Conservation (phyloP, 2,797 vertebrate species). For the Phyllotis vaccarum region DNA sequence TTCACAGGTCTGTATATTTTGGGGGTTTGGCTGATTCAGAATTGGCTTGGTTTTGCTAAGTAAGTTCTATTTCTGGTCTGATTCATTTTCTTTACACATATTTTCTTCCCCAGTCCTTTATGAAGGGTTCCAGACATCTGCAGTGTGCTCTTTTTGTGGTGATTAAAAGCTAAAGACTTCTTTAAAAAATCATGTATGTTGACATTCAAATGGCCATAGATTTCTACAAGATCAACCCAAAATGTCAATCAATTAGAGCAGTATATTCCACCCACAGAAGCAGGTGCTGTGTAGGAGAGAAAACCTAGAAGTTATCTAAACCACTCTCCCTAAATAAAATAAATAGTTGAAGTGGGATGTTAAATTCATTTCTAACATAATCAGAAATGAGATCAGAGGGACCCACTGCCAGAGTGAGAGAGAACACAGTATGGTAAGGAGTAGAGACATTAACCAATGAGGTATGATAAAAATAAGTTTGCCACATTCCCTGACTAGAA, state of each 20-base stretch:
- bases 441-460: not conserved
- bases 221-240: not conserved
- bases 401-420: not conserved
- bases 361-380: not conserved
- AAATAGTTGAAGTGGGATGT: not conserved
- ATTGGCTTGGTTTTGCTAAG: not conserved
- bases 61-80: not conserved
- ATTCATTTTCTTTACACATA: slow-evolving; percentile 14
- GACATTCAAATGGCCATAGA: not conserved
- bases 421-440: not conserved
- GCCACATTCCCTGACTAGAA: not conserved
- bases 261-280: not conserved
- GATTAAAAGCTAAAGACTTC: slow-evolving; percentile 17
- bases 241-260: not conserved
- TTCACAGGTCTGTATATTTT: not conserved
- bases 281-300: not conserved
- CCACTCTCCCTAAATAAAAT: not conserved
- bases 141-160: not conserved
- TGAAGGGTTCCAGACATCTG: not conserved
- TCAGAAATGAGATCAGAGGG: not conserved
- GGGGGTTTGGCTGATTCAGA: not conserved
- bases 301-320: not conserved
- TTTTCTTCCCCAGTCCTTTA: slow-evolving; percentile 15
- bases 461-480: not conserved
- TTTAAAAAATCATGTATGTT: not conserved